Evolutionary conservation across 2,797 vertebrate species (phyloP), one percentile per base, ranked within the genome.

Genomic region (Picus viridis): DNA sequence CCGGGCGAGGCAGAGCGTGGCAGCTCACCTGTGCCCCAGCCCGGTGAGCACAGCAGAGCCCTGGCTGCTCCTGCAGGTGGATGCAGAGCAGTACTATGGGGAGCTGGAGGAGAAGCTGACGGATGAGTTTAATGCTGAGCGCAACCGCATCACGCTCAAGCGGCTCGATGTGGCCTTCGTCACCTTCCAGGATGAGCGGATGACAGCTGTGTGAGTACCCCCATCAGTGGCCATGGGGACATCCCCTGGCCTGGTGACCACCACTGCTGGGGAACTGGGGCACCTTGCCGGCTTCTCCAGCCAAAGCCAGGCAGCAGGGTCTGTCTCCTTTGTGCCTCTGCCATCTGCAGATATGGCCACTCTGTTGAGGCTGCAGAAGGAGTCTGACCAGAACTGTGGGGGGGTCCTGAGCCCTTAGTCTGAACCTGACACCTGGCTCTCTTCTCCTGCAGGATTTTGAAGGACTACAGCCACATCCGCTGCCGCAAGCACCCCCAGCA

Each of bases 1-100:
- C 13, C 1, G 1, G 1, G 43, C 59, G 65, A 61, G 63, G 78
- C 59, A 86, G 64, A 73, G 75, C 34, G 2, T 1, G 2, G 47
- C 61, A 62, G 12, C 34, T 63, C 6, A 9, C n/a, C 70, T 0
- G 0, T 57, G 74, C 47, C 29, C 3, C 62, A 29, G 56, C 63
- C 41, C 0, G 0, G 14, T 0, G 0, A 64, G 56, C 0, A 0
- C 3, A 1, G 59, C 74, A 70, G 30, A 32, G n/a, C 39, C 62
- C 17, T 0, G 53, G 43, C 69, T 88, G 58, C 64, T 93, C 51
- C 92, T 17, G 7, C 97, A 99, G 99, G 99, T 99, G 92, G 99
- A 99, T 32, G 99, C 99, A 2, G 99, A 99, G 92, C 99, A 99
- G 93, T 99, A 99, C 92, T 99, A 99, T 4, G 98, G 99, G 26